Evolutionary conservation across 2,113 vertebrate genomes (phyloP).

Genomic region (Odobenus rosmarus): DNA sequence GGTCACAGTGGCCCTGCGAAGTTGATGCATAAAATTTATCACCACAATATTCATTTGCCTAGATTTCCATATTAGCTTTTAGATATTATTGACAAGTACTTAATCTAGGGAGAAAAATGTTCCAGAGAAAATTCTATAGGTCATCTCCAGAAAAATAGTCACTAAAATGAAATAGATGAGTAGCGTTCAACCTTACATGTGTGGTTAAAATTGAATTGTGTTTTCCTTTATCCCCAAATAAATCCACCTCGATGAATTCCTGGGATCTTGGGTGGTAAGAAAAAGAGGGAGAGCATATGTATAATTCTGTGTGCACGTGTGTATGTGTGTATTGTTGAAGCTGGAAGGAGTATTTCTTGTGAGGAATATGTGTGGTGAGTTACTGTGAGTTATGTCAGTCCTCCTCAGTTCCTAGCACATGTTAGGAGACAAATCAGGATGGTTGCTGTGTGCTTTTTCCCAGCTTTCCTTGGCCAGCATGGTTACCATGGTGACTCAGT

Average conservation of each 20-base stretch:
- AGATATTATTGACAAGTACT: background rate
- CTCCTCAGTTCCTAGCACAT: background rate
- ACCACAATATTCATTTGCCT: background rate
- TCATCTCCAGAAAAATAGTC: background rate
- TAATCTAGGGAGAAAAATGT: background rate
- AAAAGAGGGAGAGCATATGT: background rate
- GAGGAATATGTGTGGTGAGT: background rate
- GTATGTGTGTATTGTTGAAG: background rate
- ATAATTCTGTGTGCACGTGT: background rate
- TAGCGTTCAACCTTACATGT: background rate
- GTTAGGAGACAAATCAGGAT: background rate
- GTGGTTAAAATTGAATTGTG: background rate
- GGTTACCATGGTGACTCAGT: background rate
- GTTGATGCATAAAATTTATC: background rate
- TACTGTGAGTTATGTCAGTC: background rate
- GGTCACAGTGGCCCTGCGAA: background rate
- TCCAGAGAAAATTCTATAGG: background rate
- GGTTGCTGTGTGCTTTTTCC: background rate
- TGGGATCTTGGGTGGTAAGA: background rate
- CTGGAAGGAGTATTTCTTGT: background rate
- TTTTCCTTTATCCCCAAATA: background rate
- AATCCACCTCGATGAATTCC: background rate
- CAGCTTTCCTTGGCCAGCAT: background rate
- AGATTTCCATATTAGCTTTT: background rate
- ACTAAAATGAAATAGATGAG: slow-evolving; percentile 2